Percentiles rank a stretch among this genome's conserved stretches.
Evolutionary conservation across 2,797 vertebrate genomes (phyloP).

Genomic region (Remorina albescens): DNA sequence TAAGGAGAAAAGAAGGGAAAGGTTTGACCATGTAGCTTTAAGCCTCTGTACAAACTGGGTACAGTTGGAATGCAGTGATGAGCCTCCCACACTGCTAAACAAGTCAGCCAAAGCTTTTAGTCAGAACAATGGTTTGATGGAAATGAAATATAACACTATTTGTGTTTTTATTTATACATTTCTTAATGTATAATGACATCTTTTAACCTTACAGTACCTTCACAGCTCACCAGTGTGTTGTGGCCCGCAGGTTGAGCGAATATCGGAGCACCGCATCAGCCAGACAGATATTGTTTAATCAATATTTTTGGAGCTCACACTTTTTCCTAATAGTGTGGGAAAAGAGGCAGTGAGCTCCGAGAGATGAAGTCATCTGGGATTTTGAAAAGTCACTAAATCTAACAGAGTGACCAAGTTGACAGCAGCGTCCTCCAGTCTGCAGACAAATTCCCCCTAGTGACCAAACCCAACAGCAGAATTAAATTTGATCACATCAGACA

Average conservation of each 20-base stretch:
- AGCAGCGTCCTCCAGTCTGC: neutral
- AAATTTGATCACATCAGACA: conserved; percentile 29
- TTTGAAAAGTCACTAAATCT: conserved; percentile 26
- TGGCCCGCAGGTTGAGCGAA: too few relatives aligned
- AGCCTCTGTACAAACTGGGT: neutral
- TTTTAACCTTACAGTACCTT: too few relatives aligned
- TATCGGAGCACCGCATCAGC: too few relatives aligned
- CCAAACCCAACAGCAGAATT: conserved; percentile 19
- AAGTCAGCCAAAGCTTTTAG: conserved; percentile 41
- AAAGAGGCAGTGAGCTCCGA: conserved; percentile 14
- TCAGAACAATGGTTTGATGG: conserved; percentile 6
- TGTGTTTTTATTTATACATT: too few relatives aligned
- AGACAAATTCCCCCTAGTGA: conserved; percentile 6
- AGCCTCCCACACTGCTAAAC: conserved; percentile 26
- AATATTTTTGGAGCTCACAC: neutral
- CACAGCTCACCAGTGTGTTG: too few relatives aligned
- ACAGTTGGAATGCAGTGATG: conserved; percentile 8
- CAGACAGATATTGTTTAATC: too few relatives aligned
- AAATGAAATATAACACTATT: conserved; percentile 11
- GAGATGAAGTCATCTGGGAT: neutral
- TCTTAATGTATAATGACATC: too few relatives aligned
- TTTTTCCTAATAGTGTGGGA: neutral
- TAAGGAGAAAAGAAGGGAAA: neutral
- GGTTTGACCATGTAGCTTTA: neutral
- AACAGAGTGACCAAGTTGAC: conserved; percentile 10